Conservation (phyloP, 2,113 vertebrate genomes). For the Hucho hucho region DNA sequence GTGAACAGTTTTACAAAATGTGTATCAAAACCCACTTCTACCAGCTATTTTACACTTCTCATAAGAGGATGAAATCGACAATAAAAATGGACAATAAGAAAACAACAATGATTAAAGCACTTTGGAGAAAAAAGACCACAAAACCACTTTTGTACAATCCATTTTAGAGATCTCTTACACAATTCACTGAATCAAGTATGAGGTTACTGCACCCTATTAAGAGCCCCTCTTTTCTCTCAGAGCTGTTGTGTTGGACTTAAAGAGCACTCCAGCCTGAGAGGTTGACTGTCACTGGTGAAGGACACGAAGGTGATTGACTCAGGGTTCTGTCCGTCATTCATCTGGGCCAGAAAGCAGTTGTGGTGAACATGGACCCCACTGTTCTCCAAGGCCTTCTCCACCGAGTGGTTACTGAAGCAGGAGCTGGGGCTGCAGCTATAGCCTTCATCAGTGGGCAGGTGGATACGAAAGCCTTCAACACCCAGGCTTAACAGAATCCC, state of each 20-base stretch:
- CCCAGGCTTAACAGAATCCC: slow-evolving; percentile 79
- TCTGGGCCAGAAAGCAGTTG: slow-evolving; percentile 74
- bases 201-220: not conserved
- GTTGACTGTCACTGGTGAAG: slow-evolving; percentile 72
- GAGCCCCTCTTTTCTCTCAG: not conserved
- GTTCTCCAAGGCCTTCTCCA: slow-evolving; percentile 63
- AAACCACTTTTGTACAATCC: not conserved
- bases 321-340: slow-evolving; percentile 65
- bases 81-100: not conserved
- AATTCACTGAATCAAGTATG: not conserved
- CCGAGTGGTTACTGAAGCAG: slow-evolving; percentile 62
- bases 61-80: not conserved
- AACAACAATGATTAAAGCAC: not conserved
- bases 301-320: slow-evolving; percentile 73
- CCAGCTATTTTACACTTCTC: not conserved
- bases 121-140: not conserved
- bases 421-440: not conserved
- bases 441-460: slow-evolving; percentile 52
- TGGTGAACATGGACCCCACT: slow-evolving; percentile 68
- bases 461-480: slow-evolving; percentile 73
- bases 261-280: slow-evolving; percentile 73
- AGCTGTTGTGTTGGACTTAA: slow-evolving; percentile 72
- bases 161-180: not conserved
- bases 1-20: not conserved
- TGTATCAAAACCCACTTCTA: not conserved